Evolutionary conservation across 2,113 vertebrate species (phyloP).

Genomic region (Donacobius atricapilla): DNA sequence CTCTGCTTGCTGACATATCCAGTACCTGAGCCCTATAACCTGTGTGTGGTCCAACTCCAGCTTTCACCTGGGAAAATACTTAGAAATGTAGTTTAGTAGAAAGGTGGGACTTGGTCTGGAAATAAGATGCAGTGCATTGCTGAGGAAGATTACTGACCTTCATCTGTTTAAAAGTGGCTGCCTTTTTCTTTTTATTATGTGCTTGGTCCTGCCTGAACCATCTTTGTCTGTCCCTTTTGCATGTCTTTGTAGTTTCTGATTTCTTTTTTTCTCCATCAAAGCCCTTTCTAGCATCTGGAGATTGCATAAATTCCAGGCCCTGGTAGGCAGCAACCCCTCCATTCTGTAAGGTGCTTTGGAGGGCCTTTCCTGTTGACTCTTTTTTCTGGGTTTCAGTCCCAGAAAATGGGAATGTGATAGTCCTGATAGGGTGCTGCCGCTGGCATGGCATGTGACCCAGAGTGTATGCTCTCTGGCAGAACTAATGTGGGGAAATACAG

Average conservation of each 20-base stretch:
- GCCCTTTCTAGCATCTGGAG: not conserved
- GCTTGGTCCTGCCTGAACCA: not conserved
- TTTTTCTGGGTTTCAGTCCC: not conserved
- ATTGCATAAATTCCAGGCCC: not conserved
- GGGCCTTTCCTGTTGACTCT: not conserved
- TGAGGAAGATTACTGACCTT: not conserved
- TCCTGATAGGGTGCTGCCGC: not conserved
- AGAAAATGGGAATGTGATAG: not conserved
- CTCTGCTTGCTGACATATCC: not conserved
- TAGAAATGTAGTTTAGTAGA: not conserved
- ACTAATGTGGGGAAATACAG: not conserved
- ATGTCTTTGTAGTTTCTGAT: not conserved
- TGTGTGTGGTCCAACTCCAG: not conserved
- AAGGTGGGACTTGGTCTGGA: not conserved
- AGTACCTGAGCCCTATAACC: not conserved
- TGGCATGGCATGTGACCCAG: not conserved
- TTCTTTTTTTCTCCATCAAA: not conserved
- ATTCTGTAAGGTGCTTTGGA: not conserved
- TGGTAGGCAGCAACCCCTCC: not conserved
- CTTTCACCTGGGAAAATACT: not conserved
- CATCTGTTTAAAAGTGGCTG: not conserved
- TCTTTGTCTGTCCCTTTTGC: not conserved
- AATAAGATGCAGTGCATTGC: not conserved
- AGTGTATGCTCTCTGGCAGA: not conserved
- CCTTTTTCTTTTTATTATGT: not conserved